Evolutionary conservation across 2,888 invertebrate genomes (phyloP), one percentile per base, ranked within the genome.

Genomic region (Ashinkailepas kermadecensis): DNA sequence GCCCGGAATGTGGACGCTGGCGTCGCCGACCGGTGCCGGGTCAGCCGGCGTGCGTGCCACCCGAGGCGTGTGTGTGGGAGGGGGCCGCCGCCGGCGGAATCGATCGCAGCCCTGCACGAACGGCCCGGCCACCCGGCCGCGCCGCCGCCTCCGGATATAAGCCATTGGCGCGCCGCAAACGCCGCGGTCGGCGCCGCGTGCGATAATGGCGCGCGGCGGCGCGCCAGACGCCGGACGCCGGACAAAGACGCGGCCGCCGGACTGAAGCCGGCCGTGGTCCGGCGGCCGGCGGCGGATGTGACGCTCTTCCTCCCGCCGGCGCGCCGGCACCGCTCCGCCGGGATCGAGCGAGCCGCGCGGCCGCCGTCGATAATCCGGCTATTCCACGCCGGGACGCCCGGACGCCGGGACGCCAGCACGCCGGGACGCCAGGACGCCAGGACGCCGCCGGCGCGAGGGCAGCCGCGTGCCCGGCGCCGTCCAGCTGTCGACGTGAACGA

Each of bases 401-500:
- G 39, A 39, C 39, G 4, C 39, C 39, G 39, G 39, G n/a, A n/a
- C n/a, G n/a, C n/a, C n/a, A n/a, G n/a, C n/a, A 39, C 39, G 39
- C 39, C 39, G 2, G 39, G 39, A 39, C 39, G 39, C 39, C 39
- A 4, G 39, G 4, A 39, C 91, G 59, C 91, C 91, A 23, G 86
- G 91, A 82, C 89, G 90, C 86, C 91, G 95, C 89, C 86, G 93
- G 81, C 89, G 91, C 0, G 95, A 93, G 0, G 91, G 97, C 87
- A 93, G 88, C 85, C 94, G 97, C 39, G 0, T 94, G 94, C 81
- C 89, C 90, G 0, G 90, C 97, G 1, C 93, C 92, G 0, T 89
- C 99, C 39, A 93, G 91, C 0, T 98, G 98, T 10, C 90, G 90
- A 64, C 99, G 99, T 88, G 86, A 86, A 12, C 97, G 91, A 88